Conservation (phyloP, 2,797 vertebrate genomes). For the Simalia tracyae region DNA sequence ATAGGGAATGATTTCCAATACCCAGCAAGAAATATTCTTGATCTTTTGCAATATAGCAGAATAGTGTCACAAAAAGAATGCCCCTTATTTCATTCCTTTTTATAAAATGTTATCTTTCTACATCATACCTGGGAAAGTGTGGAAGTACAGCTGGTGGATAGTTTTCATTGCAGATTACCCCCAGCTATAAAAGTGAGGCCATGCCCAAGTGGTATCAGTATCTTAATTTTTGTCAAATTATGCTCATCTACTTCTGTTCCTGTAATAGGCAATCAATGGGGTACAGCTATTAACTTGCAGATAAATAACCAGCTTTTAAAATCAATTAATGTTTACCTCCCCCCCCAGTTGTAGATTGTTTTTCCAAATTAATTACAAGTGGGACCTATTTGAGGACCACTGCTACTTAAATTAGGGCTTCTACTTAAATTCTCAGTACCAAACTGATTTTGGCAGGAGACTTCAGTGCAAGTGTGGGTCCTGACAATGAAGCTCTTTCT, state of each 20-base stretch:
- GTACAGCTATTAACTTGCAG: background rate
- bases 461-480: background rate
- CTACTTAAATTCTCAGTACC: background rate
- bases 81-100: background rate
- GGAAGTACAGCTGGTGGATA: background rate
- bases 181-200: background rate
- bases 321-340: background rate
- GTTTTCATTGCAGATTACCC: background rate
- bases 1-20: background rate
- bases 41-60: background rate
- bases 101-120: background rate
- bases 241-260: background rate
- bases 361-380: background rate
- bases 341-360: background rate
- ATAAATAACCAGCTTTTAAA: background rate
- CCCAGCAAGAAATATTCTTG: background rate
- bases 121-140: background rate
- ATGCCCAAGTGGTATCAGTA: background rate
- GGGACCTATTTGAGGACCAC: background rate
- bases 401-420: background rate
- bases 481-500: background rate
- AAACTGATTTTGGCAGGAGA: background rate
- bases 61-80: background rate
- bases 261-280: background rate
- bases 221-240: background rate